Evolutionary conservation across 2,113 vertebrate species (phyloP).

Genomic region (Lagenorhynchus albirostris): DNA sequence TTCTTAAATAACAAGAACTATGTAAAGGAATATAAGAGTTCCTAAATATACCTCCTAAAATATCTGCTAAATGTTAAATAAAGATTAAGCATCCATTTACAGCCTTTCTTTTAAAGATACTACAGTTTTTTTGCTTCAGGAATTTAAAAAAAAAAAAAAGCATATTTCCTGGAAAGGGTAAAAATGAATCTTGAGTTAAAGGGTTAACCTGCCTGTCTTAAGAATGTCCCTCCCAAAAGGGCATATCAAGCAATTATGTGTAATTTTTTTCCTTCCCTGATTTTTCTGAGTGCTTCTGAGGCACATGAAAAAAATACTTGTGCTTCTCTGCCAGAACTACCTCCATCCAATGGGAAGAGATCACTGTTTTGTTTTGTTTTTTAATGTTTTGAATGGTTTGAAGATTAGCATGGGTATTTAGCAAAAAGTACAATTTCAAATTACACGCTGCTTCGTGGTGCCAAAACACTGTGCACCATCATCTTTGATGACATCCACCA

Average conservation of each 20-base stretch:
- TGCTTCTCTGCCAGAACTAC: not conserved
- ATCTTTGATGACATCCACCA: constrained; percentile 76
- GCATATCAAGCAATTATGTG: not conserved
- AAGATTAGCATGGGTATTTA: constrained; percentile 76
- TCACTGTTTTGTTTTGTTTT: constrained; percentile 40
- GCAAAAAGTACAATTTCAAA: constrained; percentile 76
- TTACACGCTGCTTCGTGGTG: constrained; percentile 76
- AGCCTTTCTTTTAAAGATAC: not conserved
- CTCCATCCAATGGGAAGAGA: not conserved
- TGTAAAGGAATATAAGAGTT: not conserved
- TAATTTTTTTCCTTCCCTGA: not conserved
- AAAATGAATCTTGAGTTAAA: not conserved
- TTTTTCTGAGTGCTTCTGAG: constrained; percentile 7
- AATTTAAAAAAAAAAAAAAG: not conserved
- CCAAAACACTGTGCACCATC: constrained; percentile 77
- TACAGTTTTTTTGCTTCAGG: not conserved
- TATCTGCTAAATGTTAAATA: not conserved
- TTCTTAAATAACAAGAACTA: not conserved
- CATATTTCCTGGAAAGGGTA: not conserved
- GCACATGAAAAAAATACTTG: not conserved
- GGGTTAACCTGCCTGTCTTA: not conserved
- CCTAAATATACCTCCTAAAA: not conserved
- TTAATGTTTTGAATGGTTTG: constrained; percentile 65
- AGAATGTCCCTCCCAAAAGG: not conserved
- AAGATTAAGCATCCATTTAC: not conserved